Evolutionary conservation across 1,140 invertebrate genomes (phyloP).

Genomic region (Drosophila ercepeae): DNA sequence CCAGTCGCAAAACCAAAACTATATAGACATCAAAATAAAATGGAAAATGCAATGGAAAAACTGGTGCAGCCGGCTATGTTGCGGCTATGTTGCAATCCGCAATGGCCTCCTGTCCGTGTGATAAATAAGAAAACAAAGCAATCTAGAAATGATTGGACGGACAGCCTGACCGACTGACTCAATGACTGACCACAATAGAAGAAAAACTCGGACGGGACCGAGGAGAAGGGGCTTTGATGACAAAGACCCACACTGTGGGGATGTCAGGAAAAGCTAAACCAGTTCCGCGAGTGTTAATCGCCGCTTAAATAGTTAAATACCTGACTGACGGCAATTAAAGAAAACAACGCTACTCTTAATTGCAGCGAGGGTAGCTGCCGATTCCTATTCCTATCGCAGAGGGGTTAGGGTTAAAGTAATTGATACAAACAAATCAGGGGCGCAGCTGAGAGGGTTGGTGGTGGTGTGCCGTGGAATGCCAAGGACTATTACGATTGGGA

Average conservation of each 20-base stretch:
- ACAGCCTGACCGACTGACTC: conserved; percentile 13
- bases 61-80: conserved; percentile 49
- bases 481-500: conserved; percentile 23
- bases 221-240: not conserved
- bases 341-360: conserved; percentile 43
- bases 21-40: conserved; percentile 15
- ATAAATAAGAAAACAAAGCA: conserved; percentile 37
- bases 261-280: conserved; percentile 59
- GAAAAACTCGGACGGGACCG: not conserved
- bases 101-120: conserved; percentile 42
- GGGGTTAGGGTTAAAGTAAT: conserved; percentile 45
- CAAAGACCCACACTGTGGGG: conserved; percentile 7
- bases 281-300: conserved; percentile 63
- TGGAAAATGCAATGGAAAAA: conserved; percentile 24
- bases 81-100: conserved; percentile 28
- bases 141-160: conserved; percentile 35
- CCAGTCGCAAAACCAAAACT: conserved; percentile 29
- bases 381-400: not conserved
- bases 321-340: conserved; percentile 50
- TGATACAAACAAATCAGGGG: conserved; percentile 37
- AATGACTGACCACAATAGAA: not conserved
- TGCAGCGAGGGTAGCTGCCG: conserved; percentile 30
- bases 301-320: conserved; percentile 46
- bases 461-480: conserved; percentile 16
- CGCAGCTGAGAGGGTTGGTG: conserved; percentile 7